Base-by-base conservation (phyloP, 2,113 vertebrate species). In the Nymphicus hollandicus region DNA sequence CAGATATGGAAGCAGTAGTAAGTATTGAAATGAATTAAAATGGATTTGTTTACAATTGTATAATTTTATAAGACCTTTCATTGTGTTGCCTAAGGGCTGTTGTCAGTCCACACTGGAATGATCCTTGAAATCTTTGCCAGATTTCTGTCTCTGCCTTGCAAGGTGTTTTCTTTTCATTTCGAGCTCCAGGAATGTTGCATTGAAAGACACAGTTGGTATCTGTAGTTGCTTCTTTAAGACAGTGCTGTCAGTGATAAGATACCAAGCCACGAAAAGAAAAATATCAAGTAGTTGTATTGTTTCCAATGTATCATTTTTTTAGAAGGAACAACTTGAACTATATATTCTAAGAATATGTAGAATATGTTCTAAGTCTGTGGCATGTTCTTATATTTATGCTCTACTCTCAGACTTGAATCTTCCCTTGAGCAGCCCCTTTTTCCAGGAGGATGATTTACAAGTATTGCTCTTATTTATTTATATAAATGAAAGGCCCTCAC, bases 1-100 rank as follows among this genome's bases (percentile, higher is more conserved):
- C 99, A 80, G 99, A 99, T 98, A 99, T 99, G 98, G 99, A 99
- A 97, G 99, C 99, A 95, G 99, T 99, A 98, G 99, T 99, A 98
- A 99, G 99, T 99, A 97, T 95, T 81, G 68, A 91, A 93, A 69
- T 47, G 13, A 35, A 60, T 81, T 88, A 2, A 44, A 65, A 61
- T 41, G 2, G 13, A n/a, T 87, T 87, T 73, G 3, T 52, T 77
- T 69, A 46, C 79, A 29, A 43, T 8, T 41, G 27, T 77, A 5
- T 82, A 37, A 66, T 56, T 71, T 77, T 72, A 2, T 71, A 74
- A 70, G 58, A 66, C 50, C 22, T 94, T 88, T 49, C 65, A 31
- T n/a, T 74, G 27, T 0, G 0, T 70, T 73, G 53, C n/a, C 37
- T 68, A 52, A 66, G 52, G 60, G 16, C 22, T 83, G 18, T 68